Percentiles rank a stretch among this genome's conserved stretches.
These are phyloP conservation scores for Edolisoma coerulescens DNA, from an alignment of 2,113 vertebrate genomes.

Conservation along the genomic window DNA sequence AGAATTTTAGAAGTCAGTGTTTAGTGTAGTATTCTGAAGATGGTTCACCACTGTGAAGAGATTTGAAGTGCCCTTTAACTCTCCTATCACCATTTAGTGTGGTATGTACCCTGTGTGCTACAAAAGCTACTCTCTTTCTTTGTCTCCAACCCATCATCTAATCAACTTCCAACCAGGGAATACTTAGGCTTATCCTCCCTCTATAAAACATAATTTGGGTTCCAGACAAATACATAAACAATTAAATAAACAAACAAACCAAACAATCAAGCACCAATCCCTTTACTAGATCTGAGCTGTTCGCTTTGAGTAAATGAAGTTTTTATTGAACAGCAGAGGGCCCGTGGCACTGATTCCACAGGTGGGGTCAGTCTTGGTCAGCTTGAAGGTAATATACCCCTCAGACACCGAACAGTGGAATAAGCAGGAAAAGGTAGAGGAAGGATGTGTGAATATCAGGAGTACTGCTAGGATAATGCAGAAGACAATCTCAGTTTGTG, in stretches of 20 bases:
- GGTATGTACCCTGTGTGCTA: fast-evolving
- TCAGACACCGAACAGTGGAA: background rate
- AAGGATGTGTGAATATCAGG: background rate
- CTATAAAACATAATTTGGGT: background rate
- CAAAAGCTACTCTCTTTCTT: background rate
- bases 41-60: background rate
- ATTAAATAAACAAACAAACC: background rate
- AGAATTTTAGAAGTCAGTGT: background rate
- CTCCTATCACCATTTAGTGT: background rate
- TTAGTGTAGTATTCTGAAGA: background rate
- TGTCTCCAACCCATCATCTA: background rate
- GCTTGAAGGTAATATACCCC: background rate
- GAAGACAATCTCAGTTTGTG: background rate
- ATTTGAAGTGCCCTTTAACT: background rate
- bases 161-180: background rate
- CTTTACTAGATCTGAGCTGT: background rate
- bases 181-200: fast-evolving
- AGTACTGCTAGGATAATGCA: background rate
- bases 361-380: fast-evolving
- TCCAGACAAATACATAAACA: background rate
- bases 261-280: background rate
- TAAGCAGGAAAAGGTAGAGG: background rate
- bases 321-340: background rate
- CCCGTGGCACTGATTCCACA: fast-evolving
- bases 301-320: background rate